A percentile compares a stretch with the other conserved stretches of the same genome.
Conservation (phyloP, 2,113 vertebrate species). For the Columba livia region DNA sequence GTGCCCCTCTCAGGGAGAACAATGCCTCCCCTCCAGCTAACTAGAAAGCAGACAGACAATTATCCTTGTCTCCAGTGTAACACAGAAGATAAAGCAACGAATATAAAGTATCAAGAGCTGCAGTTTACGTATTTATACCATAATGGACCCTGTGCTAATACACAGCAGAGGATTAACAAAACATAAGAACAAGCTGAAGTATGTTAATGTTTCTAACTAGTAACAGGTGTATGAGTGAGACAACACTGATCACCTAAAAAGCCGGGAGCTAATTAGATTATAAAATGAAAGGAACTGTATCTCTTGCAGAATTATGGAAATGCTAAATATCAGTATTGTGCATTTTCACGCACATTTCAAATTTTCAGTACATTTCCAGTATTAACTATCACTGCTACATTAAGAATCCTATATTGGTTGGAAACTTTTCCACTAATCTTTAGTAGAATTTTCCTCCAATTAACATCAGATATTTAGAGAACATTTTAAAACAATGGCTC, state of each 20-base stretch:
- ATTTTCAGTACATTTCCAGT: background rate
- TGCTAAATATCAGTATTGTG: background rate
- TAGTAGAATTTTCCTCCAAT: background rate
- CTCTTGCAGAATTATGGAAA: background rate
- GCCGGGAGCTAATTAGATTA: background rate
- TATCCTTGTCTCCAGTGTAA: background rate
- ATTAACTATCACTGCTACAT: background rate
- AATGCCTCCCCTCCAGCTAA: background rate
- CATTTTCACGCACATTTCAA: background rate
- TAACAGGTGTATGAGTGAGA: background rate
- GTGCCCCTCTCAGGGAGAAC: background rate
- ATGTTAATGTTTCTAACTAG: background rate
- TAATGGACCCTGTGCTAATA: background rate
- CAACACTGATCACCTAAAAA: background rate
- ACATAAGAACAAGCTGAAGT: background rate
- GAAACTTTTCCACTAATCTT: background rate
- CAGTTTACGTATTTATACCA: background rate
- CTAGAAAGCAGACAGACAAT: background rate
- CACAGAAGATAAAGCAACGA: slow-evolving; percentile 7
- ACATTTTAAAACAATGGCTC: slow-evolving; percentile 10
- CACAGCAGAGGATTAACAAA: background rate
- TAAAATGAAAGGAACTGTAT: background rate
- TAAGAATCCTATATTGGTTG: background rate
- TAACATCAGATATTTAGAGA: background rate
- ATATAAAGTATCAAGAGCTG: background rate